phyloP scores from a whole-genome alignment of 2,888 invertebrate species.

The Rhagonycha lutea region DNA sequence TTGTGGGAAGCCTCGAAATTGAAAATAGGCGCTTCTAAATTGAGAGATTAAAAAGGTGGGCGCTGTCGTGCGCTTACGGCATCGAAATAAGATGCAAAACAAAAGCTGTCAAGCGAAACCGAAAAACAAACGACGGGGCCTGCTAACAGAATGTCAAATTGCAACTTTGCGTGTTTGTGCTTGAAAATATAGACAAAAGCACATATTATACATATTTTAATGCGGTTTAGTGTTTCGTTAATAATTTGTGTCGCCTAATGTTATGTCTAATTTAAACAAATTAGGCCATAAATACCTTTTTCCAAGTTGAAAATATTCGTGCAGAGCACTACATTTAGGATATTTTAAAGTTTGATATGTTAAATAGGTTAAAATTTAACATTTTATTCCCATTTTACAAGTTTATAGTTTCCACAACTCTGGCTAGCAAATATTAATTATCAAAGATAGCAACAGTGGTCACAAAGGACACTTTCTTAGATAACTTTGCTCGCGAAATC shows the following conservation, averaged over 20 bases:
- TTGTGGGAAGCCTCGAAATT: no score
- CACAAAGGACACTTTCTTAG: slow-evolving; percentile 46
- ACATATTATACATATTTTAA: background rate
- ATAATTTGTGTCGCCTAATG: background rate
- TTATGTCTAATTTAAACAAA: background rate
- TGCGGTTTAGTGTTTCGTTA: background rate
- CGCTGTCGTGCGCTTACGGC: background rate
- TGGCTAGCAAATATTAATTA: slow-evolving; percentile 45
- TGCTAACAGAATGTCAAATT: background rate
- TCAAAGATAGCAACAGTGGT: slow-evolving; percentile 42
- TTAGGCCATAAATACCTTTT: background rate
- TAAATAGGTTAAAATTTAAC: slow-evolving; percentile 38
- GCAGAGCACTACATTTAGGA: background rate
- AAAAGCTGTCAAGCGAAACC: background rate
- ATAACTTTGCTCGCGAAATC: slow-evolving; percentile 40
- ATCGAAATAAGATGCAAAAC: background rate
- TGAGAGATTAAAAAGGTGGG: background rate
- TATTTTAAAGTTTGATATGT: slow-evolving; percentile 15
- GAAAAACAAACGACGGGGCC: background rate
- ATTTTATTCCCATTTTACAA: slow-evolving; percentile 49
- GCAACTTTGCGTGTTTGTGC: background rate
- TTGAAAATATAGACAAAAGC: background rate
- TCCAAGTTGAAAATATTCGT: background rate
- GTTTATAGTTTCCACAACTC: slow-evolving; percentile 48
- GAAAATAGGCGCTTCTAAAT: background rate